A percentile compares a stretch with the other conserved stretches of the same genome.
These are phyloP conservation scores for Micrasema minimum DNA, from an alignment of 1,140 invertebrate species.

Conservation along the genomic window DNA sequence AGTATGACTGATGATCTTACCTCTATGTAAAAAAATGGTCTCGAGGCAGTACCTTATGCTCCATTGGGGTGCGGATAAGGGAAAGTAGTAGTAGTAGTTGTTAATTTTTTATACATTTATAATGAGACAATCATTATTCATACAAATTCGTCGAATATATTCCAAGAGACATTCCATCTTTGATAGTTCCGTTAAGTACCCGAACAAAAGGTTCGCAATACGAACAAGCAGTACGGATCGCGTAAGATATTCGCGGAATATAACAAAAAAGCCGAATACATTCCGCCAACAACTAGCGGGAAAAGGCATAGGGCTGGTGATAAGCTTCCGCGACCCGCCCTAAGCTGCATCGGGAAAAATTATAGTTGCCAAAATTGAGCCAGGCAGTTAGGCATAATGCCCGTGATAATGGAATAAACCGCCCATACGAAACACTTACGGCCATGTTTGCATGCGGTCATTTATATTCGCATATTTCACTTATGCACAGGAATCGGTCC, in stretches of 20 bases:
- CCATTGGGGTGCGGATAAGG: too few relatives aligned
- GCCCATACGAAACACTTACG: conserved; percentile 53
- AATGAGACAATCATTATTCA: too few relatives aligned
- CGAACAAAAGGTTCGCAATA: conserved; percentile 9
- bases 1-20: too few relatives aligned
- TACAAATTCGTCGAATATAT: too few relatives aligned
- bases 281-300: too few relatives aligned
- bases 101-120: too few relatives aligned
- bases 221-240: neutral
- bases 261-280: neutral
- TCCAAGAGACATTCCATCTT: too few relatives aligned
- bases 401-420: conserved; percentile 52
- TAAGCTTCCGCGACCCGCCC: conserved; percentile 6
- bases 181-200: too few relatives aligned
- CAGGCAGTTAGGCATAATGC: conserved; percentile 36
- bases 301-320: neutral
- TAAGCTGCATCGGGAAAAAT: conserved; percentile 44
- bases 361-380: conserved; percentile 51
- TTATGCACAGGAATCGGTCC: conserved; percentile 63
- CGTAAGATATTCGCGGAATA: conserved; percentile 1
- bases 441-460: conserved; percentile 52
- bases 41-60: too few relatives aligned
- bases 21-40: too few relatives aligned
- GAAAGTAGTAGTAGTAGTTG: too few relatives aligned
- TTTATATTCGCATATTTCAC: conserved; percentile 65